These are phyloP conservation scores for Polypedilum pembai DNA, from an alignment of 1,140 invertebrate species.

Conservation along the genomic window DNA sequence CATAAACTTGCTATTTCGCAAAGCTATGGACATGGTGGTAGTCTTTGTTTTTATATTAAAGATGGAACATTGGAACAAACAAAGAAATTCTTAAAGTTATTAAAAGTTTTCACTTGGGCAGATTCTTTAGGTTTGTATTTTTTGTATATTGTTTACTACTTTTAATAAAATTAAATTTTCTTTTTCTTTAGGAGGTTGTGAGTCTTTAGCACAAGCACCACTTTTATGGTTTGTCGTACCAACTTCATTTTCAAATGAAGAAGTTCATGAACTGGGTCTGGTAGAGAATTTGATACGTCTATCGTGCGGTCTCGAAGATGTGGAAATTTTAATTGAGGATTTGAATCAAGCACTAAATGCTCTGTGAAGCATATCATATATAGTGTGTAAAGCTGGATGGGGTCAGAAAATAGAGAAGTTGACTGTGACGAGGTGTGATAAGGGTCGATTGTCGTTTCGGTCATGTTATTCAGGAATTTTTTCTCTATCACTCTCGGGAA, in stretches of 20 bases:
- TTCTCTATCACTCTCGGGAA: too few species aligned
- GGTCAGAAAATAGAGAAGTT: neutral
- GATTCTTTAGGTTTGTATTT: slow-evolving; percentile 60
- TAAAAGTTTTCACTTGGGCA: slow-evolving; percentile 78
- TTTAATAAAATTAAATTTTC: too few species aligned
- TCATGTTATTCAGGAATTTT: too few species aligned
- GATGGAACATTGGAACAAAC: slow-evolving; percentile 54
- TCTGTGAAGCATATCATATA: neutral
- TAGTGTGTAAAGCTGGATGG: neutral
- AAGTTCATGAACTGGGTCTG: slow-evolving; percentile 50
- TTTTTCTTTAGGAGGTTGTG: neutral
- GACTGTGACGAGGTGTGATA: neutral
- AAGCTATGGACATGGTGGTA: slow-evolving; percentile 69
- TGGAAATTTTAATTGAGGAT: slow-evolving; percentile 53
- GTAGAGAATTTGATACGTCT: slow-evolving; percentile 54
- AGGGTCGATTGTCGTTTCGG: too few species aligned
- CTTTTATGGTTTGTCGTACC: slow-evolving; percentile 5
- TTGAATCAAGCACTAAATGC: slow-evolving; percentile 47
- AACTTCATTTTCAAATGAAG: slow-evolving; percentile 39
- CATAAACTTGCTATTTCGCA: slow-evolving; percentile 64
- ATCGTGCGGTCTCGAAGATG: slow-evolving; percentile 56
- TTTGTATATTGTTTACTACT: too few species aligned
- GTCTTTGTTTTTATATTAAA: slow-evolving; percentile 69
- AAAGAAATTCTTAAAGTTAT: slow-evolving; percentile 60
- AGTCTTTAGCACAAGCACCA: neutral